These are phyloP conservation scores for Ochropacha duplaris DNA, from an alignment of 2,888 invertebrate species.

Conservation along the genomic window DNA sequence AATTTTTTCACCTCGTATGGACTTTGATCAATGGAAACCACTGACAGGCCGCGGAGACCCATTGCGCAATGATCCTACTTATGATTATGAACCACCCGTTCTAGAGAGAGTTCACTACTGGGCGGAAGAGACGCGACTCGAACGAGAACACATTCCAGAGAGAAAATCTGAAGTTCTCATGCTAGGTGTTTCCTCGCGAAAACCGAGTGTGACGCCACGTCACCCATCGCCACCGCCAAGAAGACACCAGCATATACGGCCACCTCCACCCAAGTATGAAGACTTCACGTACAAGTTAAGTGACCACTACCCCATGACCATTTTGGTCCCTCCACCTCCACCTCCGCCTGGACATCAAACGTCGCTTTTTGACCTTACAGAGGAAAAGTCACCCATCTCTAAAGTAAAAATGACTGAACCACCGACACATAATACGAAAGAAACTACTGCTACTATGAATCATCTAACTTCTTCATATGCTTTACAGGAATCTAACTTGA, in stretches of 20 bases:
- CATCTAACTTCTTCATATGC: constrained; percentile 70
- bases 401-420: constrained; percentile 42
- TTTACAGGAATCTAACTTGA: constrained; percentile 84
- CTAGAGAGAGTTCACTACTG: constrained; percentile 91
- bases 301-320: constrained; percentile 85
- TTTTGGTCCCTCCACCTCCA: constrained; percentile 87
- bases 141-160: constrained; percentile 75
- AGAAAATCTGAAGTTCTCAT: constrained; percentile 88
- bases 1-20: constrained; percentile 88
- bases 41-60: constrained; percentile 90
- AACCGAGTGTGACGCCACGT: constrained; percentile 82
- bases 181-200: constrained; percentile 87
- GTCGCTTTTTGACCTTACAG: constrained; percentile 54
- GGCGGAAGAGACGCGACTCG: constrained; percentile 86
- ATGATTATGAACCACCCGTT: constrained; percentile 92
- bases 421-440: constrained; percentile 36
- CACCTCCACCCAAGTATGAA: constrained; percentile 67
- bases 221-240: constrained; percentile 58
- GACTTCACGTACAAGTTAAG: constrained; percentile 78
- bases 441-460: constrained; percentile 42
- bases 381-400: constrained; percentile 47
- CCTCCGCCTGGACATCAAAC: constrained; percentile 73
- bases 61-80: constrained; percentile 92
- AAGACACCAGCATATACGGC: constrained; percentile 41
- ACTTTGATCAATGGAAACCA: constrained; percentile 93